Evolutionary conservation across 2,113 vertebrate species (phyloP), one percentile per base, ranked within the genome.

Genomic region (Chamaea fasciata): DNA sequence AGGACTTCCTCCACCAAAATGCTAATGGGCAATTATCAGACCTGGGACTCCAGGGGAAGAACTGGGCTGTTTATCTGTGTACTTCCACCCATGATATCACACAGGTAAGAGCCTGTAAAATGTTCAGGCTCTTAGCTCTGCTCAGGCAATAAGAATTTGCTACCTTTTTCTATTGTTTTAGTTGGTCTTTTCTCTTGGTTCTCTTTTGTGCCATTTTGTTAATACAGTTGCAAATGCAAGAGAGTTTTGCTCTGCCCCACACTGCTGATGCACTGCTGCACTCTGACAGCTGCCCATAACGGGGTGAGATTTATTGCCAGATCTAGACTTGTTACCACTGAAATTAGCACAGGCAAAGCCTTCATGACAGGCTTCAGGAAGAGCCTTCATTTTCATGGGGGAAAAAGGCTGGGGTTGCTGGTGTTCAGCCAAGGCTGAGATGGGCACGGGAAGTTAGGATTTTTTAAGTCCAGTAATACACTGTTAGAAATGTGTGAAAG

Each of bases 221-320:
- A 68, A 50, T 56, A 53, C 28, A 52, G 24, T 47, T 73, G 35
- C 1, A 94, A 76, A 68, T 19, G 11, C 49, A 15, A 19, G 47
- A 24, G 24, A 47, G 18, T 71, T 78, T 84, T 84, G 30, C 52
- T 92, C 33, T 70, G 22, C 41, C 12, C 8, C 46, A 30, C 28
- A 6, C 26, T 47, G 30, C 47, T 53, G n/a, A 37, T 46, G 67
- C n/a, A 20, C 42, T 65, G 28, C 49, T 65, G 50, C 50, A 49
- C 75, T 33, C 47, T 39, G 64, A 44, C n/a, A 78, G 56, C 47
- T 87, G 81, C 27, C 49, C 2, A 0, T 50, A 23, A 42, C 50
- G n/a, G 28, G 18, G 5, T 50, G 57, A 27, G 28, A n/a, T 67
- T 92, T 68, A 20, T 69, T 26, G 62, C 50, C 0, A 0, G 9